Conservation (phyloP, 2,888 invertebrate species). For the Magallana nippona region DNA sequence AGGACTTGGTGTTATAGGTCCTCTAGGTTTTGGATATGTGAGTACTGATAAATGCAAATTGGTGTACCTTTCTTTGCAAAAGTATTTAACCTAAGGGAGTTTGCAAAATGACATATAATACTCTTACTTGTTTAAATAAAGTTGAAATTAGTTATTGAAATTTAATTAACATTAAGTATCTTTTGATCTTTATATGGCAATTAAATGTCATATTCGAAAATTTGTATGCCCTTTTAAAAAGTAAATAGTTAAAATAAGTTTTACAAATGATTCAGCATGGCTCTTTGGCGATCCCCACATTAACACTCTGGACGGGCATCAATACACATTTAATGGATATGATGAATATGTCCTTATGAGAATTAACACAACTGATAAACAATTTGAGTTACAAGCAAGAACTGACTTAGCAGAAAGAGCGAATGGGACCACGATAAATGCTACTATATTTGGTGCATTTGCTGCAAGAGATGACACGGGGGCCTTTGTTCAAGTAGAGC, state of each 20-base stretch:
- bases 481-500: constrained; percentile 31
- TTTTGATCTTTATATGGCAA: no score
- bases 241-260: no score
- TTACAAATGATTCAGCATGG: constrained; percentile 8
- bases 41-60: background rate
- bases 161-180: no score
- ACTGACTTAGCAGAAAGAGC: constrained; percentile 46
- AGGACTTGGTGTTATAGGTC: background rate
- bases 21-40: constrained; percentile 3
- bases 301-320: constrained; percentile 54
- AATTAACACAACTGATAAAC: background rate
- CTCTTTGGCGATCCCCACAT: constrained; percentile 61
- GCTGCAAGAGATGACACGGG: constrained; percentile 49
- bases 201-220: no score
- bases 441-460: constrained; percentile 62
- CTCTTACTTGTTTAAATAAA: no score
- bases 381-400: constrained; percentile 53
- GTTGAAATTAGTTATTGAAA: no score
- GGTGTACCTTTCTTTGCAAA: no score
- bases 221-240: no score
- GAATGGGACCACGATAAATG: constrained; percentile 52
- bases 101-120: no score
- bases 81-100: no score
- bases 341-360: constrained; percentile 57
- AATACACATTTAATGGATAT: constrained; percentile 58